Percentiles rank a stretch among this genome's conserved stretches.
These are phyloP conservation scores for Erethizon dorsatum DNA, from an alignment of 2,797 vertebrate species.

Conservation along the genomic window DNA sequence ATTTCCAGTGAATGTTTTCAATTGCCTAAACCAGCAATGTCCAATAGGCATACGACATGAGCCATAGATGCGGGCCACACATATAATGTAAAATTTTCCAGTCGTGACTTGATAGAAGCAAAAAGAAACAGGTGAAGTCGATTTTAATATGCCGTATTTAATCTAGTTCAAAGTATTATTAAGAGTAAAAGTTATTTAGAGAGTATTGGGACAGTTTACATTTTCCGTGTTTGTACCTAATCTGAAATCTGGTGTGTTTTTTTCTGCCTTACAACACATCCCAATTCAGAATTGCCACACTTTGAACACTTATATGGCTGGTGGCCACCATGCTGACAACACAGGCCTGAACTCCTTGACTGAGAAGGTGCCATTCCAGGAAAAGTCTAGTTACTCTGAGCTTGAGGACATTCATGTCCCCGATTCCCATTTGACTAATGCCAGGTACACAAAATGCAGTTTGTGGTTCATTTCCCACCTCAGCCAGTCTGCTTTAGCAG, in stretches of 20 bases:
- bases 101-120: not conserved
- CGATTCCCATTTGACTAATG: not conserved
- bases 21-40: not conserved
- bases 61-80: not conserved
- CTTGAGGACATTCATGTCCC: not conserved
- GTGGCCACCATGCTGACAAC: accelerated
- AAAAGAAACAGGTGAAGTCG: not conserved
- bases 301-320: not conserved
- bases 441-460: not conserved
- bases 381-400: not conserved
- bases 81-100: not conserved
- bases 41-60: not conserved
- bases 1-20: not conserved
- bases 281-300: not conserved
- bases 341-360: not conserved
- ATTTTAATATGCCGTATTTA: not conserved
- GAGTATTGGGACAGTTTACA: not conserved
- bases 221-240: not conserved
- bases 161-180: not conserved
- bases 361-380: not conserved
- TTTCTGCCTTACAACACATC: not conserved
- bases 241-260: not conserved
- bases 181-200: not conserved
- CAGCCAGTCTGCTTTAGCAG: not conserved
- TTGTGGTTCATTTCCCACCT: not conserved